Base-by-base conservation (phyloP, 2,797 vertebrate species). In the Oreonectes daqikongensis region DNA sequence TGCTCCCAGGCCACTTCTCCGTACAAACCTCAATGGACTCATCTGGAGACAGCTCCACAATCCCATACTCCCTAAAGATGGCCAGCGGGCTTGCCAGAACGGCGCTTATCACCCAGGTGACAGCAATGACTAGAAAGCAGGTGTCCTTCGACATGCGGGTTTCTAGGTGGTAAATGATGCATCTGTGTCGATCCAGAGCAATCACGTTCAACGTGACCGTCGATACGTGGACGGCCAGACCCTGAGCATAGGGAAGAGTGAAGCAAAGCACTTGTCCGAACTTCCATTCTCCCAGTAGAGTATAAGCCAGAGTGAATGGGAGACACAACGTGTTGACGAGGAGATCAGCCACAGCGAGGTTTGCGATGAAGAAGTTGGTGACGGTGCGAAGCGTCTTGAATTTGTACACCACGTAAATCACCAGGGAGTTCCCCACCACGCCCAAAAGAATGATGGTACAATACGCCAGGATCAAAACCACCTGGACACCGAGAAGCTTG, bases 291-390 rank as follows among this genome's bases (percentile, higher is more conserved):
- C 94, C 94, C 88, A 96, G 84, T 75, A 98, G 90, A 0, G 96
- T 98, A 81, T 98, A 97, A 85, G 95, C 93, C 67, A 98, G 90
- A 0, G 96, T 98, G 88, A 98, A 98, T 26, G 96, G 97, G 44
- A 98, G 91, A 83, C 97, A 98, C 83, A 98, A 80, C 0, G 95
- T 96, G 81, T 98, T 97, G 60, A 98, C 95, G 83, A 98, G 87
- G 63, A 98, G 89, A 84, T 98, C 97, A 0, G 97, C 95, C 26
- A 98, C 94, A 0, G 96, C 96, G 82, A 98, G 90, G 81, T 98
- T 98, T 24, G 95, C 96, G 53, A 98, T 98, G 86, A 98, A 98
- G 86, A 95, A 97, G 90, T 98, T 98, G 42, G 96, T 98, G 78
- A 98, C 96, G 0, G 96, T 97, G n/a, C 94, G 93, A 76, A 98